Percentiles rank a stretch among this genome's conserved stretches.
Evolutionary conservation across 2,797 vertebrate species (phyloP).

Genomic region (Phrynocephalus guinanensis): DNA sequence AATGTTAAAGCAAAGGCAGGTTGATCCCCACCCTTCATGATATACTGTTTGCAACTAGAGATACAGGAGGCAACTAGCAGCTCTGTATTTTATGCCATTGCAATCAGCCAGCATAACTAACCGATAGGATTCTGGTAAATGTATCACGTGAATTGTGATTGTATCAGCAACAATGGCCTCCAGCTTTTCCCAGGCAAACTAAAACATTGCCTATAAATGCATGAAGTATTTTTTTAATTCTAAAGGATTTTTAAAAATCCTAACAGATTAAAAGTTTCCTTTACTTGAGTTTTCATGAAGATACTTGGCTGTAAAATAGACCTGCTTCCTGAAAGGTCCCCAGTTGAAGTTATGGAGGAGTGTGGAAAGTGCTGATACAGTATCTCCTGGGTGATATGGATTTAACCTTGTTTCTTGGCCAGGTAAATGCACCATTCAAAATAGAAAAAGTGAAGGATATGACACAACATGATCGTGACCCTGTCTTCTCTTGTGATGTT

Average conservation of each 20-base stretch:
- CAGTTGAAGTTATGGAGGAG: neutral
- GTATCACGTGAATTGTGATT: no score
- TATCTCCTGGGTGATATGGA: neutral
- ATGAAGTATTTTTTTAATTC: no score
- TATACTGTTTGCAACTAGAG: no score
- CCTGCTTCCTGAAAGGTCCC: neutral
- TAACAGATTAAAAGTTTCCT: neutral
- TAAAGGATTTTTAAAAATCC: neutral
- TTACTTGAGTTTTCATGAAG: neutral
- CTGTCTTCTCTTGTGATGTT: conserved; percentile 81
- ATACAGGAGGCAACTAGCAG: no score
- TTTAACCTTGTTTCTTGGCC: conserved; percentile 22
- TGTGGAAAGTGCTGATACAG: neutral
- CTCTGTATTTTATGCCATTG: no score
- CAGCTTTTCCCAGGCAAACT: no score
- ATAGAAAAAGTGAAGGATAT: conserved; percentile 72
- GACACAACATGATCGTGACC: conserved; percentile 73
- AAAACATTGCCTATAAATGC: no score
- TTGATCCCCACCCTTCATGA: neutral
- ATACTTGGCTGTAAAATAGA: neutral
- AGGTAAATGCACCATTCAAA: conserved; percentile 86
- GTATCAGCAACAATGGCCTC: no score
- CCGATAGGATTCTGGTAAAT: no score
- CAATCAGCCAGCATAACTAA: neutral
- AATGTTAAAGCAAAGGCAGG: neutral